A percentile compares a stretch with the other conserved stretches of the same genome.
These are phyloP conservation scores for Sturmia bella DNA, from an alignment of 2,888 invertebrate species.

Conservation along the genomic window DNA sequence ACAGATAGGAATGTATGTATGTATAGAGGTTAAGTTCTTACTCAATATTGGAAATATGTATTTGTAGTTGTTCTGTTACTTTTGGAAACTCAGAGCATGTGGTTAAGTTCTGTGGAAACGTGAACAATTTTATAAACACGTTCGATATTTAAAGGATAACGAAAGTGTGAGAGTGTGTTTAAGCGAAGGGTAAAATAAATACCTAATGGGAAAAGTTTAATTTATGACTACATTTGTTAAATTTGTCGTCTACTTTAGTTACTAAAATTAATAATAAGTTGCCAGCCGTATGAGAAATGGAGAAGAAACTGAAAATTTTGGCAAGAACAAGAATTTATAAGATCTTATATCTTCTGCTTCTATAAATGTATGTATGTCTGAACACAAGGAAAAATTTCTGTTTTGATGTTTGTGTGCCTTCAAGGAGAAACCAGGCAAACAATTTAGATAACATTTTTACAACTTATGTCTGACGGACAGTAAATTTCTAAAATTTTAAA, in stretches of 20 bases:
- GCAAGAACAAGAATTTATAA: neutral
- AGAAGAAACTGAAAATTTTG: conserved; percentile 23
- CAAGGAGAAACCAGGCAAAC: too few relatives aligned
- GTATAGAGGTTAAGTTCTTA: conserved; percentile 17
- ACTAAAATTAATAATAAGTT: conserved; percentile 45
- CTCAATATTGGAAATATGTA: neutral
- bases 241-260: conserved; percentile 66
- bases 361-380: too few relatives aligned
- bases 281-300: conserved; percentile 15
- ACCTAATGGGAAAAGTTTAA: conserved; percentile 34
- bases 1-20: too few relatives aligned
- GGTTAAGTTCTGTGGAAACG: conserved; percentile 36
- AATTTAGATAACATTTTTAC: too few relatives aligned
- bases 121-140: conserved; percentile 29
- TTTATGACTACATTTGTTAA: conserved; percentile 65
- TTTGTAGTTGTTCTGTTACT: conserved; percentile 12
- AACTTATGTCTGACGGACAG: too few relatives aligned
- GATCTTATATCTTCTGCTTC: too few relatives aligned
- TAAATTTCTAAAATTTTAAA: too few relatives aligned
- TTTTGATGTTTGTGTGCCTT: too few relatives aligned
- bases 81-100: conserved; percentile 4
- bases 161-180: neutral
- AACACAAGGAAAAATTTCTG: too few relatives aligned
- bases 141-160: conserved; percentile 4
- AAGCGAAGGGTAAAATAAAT: neutral